Evolutionary conservation across 2,888 invertebrate species (phyloP).

Genomic region (Machimus rusticus): DNA sequence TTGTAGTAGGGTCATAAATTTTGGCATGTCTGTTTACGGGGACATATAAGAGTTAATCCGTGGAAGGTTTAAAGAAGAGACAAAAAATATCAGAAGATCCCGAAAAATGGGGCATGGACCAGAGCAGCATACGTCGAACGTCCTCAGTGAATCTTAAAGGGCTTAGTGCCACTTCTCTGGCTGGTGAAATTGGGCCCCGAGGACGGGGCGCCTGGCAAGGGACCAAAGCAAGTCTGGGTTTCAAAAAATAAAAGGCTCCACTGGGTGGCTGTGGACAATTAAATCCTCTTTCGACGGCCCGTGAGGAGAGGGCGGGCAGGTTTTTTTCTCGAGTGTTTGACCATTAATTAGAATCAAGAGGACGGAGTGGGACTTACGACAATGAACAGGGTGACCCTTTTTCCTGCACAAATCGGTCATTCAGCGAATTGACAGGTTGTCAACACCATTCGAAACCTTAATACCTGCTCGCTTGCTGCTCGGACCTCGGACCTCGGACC

Average conservation of each 20-base stretch:
- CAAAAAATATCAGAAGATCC: not conserved
- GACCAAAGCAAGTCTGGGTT: not conserved
- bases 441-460: conserved; percentile 3
- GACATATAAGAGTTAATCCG: not conserved
- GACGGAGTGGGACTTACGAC: not conserved
- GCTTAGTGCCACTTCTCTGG: not conserved
- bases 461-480: not conserved
- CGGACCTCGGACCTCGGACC: not conserved
- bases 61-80: not conserved
- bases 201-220: not conserved
- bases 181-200: not conserved
- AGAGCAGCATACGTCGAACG: not conserved
- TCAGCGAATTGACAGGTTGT: conserved; percentile 18
- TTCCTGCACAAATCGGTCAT: conserved; percentile 14
- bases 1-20: not conserved
- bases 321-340: not conserved
- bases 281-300: not conserved
- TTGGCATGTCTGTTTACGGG: not conserved
- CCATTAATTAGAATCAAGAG: not conserved
- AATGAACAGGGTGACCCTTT: not conserved
- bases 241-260: not conserved
- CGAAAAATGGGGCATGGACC: not conserved
- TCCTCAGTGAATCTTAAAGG: not conserved
- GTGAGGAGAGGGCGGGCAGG: not conserved
- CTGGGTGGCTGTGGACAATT: not conserved